Evolutionary conservation across 1,140 invertebrate genomes (phyloP).

Genomic region (Armadillidium nasatum): DNA sequence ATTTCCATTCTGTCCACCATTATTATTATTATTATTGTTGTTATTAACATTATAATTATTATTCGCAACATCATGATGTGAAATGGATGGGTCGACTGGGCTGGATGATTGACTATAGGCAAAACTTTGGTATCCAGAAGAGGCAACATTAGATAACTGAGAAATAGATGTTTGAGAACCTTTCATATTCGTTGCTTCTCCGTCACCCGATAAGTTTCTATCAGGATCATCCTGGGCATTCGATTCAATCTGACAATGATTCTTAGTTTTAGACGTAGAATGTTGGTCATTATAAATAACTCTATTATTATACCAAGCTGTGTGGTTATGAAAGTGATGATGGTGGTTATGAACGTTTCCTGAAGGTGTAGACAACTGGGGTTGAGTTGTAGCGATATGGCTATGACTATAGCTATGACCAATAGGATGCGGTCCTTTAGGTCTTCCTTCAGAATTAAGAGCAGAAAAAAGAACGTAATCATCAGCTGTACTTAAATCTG

Average conservation of each 20-base stretch:
- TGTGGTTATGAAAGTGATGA: conserved; percentile 39
- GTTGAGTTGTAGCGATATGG: conserved; percentile 33
- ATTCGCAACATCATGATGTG: conserved; percentile 45
- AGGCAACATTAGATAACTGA: conserved; percentile 73
- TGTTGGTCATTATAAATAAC: conserved; percentile 29
- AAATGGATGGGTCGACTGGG: conserved; percentile 67
- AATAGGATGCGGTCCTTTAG: conserved; percentile 33
- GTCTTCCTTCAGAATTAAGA: conserved; percentile 41
- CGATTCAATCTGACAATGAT: conserved; percentile 31
- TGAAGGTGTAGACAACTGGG: conserved; percentile 25
- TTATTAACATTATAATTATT: conserved; percentile 32
- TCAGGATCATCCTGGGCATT: conserved; percentile 34
- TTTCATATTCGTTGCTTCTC: conserved; percentile 41
- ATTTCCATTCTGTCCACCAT: conserved; percentile 3
- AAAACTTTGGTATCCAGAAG: conserved; percentile 85
- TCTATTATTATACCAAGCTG: conserved; percentile 35
- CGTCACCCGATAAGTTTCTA: conserved; percentile 40
- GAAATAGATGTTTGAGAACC: conserved; percentile 72
- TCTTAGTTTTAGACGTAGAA: conserved; percentile 28
- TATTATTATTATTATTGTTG: conserved; percentile 11
- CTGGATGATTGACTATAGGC: conserved; percentile 84
- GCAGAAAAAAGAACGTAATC: conserved; percentile 51
- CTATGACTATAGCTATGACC: conserved; percentile 42
- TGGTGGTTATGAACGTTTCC: conserved; percentile 33
- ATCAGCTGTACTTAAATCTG: conserved; percentile 49